Percentiles rank a stretch among this genome's conserved stretches.
phyloP scores from a whole-genome alignment of 2,888 invertebrate species.

The Pristionchus arcanus region DNA sequence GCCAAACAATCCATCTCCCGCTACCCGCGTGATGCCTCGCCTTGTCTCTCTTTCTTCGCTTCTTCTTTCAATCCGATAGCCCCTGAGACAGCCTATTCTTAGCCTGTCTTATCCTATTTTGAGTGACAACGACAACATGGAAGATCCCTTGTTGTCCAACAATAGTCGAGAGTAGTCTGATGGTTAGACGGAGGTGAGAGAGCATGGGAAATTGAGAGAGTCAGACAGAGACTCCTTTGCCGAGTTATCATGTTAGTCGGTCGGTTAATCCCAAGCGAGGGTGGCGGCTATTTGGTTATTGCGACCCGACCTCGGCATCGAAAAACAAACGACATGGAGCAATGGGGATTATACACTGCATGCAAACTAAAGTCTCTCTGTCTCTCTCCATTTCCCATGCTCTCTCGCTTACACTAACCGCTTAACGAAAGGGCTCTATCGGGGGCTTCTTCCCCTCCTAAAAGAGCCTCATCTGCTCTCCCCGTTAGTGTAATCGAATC shows the following conservation, averaged over 20 bases:
- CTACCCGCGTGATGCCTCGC: constrained; percentile 13
- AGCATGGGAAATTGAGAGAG: neutral
- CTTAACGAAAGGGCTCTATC: neutral
- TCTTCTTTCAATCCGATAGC: constrained; percentile 9
- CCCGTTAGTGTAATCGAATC: constrained; percentile 28
- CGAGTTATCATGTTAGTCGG: constrained; percentile 40
- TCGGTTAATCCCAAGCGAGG: constrained; percentile 25
- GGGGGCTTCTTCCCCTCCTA: neutral
- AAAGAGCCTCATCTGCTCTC: constrained; percentile 22
- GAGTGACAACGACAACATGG: constrained; percentile 31
- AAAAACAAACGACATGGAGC: neutral
- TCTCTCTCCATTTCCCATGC: neutral
- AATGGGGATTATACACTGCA: neutral
- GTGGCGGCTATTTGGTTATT: constrained; percentile 45
- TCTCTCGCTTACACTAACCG: neutral
- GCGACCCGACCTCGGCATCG: neutral
- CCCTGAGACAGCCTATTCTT: constrained; percentile 40
- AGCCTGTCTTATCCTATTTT: constrained; percentile 41
- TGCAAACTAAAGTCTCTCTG: neutral
- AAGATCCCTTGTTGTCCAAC: neutral
- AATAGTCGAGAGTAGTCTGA: neutral
- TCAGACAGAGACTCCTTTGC: neutral
- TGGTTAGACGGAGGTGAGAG: neutral
- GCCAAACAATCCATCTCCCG: neutral
- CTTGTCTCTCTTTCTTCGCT: constrained; percentile 8